phyloP scores from a whole-genome alignment of 2,113 vertebrate genomes.

The Halcyon malimbica region DNA sequence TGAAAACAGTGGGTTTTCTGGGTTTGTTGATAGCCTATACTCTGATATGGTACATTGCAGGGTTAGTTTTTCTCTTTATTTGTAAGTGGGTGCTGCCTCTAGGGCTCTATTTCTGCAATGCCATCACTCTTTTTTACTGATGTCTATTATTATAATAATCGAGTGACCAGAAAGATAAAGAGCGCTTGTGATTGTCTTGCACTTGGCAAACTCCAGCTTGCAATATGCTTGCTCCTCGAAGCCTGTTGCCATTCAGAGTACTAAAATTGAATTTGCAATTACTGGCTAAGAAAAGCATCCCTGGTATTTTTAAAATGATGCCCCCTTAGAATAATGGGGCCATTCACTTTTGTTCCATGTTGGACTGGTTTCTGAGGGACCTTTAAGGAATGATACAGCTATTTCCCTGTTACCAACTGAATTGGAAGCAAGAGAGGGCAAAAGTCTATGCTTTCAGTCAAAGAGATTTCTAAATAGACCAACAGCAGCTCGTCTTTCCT shows the following conservation, averaged over 20 bases:
- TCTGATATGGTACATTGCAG: not conserved
- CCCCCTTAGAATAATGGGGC: not conserved
- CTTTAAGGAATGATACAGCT: conserved; percentile 5
- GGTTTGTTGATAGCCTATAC: not conserved
- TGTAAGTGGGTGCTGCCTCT: not conserved
- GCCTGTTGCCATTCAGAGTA: conserved; percentile 18
- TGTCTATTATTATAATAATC: conserved; percentile 7
- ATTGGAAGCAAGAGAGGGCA: not conserved
- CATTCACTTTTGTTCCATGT: conserved; percentile 44
- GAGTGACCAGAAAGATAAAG: conserved; percentile 37
- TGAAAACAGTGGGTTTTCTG: not conserved
- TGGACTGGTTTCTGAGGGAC: conserved; percentile 23
- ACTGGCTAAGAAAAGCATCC: conserved; percentile 51
- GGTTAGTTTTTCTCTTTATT: not conserved
- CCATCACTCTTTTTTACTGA: conserved; percentile 23
- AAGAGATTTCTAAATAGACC: conserved; percentile 10
- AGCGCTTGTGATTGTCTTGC: conserved; percentile 27
- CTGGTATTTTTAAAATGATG: conserved; percentile 40
- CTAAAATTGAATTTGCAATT: conserved; percentile 58
- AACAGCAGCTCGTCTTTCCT: not conserved
- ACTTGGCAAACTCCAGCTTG: conserved; percentile 37
- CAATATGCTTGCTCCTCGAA: not conserved
- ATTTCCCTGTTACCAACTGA: not conserved
- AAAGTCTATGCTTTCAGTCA: not conserved
- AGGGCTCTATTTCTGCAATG: not conserved